Evolutionary conservation across 2,797 vertebrate genomes (phyloP).

Genomic region (Chaunax sp.): DNA sequence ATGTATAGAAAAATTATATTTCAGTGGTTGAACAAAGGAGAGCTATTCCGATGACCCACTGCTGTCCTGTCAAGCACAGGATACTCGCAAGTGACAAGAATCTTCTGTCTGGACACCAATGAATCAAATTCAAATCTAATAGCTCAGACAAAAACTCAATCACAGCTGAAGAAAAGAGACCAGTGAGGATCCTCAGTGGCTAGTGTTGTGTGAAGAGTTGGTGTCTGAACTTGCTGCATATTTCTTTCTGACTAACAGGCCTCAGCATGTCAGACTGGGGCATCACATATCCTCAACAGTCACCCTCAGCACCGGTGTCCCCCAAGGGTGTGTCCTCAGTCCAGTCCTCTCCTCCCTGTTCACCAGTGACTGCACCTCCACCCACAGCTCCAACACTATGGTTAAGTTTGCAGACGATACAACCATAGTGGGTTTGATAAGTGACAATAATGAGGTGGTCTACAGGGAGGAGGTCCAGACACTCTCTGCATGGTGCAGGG

Average conservation of each 20-base stretch:
- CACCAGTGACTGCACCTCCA: no score
- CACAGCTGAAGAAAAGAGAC: slow-evolving; percentile 44
- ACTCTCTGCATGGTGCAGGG: no score
- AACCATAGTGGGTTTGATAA: no score
- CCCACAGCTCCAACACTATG: no score
- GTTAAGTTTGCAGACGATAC: no score
- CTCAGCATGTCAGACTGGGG: no score
- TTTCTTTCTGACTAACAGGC: slow-evolving; percentile 30
- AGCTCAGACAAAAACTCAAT: slow-evolving; percentile 65
- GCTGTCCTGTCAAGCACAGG: slow-evolving; percentile 58
- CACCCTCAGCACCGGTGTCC: no score
- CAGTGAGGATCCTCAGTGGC: slow-evolving; percentile 30
- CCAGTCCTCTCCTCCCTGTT: no score
- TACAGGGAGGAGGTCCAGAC: no score
- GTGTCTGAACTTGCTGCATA: background rate
- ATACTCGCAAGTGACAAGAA: slow-evolving; percentile 52
- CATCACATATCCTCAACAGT: no score
- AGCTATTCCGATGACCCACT: slow-evolving; percentile 34
- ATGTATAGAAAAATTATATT: slow-evolving; percentile 65
- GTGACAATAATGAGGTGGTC: no score
- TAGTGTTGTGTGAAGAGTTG: slow-evolving; percentile 16
- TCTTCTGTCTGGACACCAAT: slow-evolving; percentile 57
- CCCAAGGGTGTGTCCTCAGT: no score
- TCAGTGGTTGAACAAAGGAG: slow-evolving; percentile 50
- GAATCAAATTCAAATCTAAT: slow-evolving; percentile 67